Evolutionary conservation across 2,888 invertebrate species (phyloP).

Genomic region (Marronus borbonicus): DNA sequence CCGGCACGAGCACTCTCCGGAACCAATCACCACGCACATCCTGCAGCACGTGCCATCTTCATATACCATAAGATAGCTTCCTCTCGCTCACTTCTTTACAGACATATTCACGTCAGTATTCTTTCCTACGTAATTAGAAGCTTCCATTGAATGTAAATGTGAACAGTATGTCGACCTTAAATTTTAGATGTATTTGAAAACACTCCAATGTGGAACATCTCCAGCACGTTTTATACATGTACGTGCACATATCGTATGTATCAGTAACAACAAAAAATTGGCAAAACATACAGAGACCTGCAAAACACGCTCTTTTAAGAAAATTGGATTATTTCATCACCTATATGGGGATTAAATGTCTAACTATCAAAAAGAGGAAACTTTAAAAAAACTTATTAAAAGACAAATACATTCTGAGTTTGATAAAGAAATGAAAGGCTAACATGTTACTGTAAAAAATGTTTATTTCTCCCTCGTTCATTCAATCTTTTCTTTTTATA

Average conservation of each 20-base stretch:
- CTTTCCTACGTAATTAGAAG: slow-evolving; percentile 44
- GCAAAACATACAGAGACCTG: no score
- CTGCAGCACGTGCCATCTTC: slow-evolving; percentile 68
- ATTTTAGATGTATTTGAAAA: slow-evolving; percentile 11
- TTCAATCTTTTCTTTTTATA: no score
- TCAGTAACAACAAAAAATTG: not conserved
- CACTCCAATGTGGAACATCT: slow-evolving; percentile 32
- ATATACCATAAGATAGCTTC: slow-evolving; percentile 49
- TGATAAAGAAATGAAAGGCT: no score
- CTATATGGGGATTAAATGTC: no score
- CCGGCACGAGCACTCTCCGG: slow-evolving; percentile 69
- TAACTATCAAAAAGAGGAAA: no score
- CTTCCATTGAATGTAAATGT: slow-evolving; percentile 46
- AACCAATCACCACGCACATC: slow-evolving; percentile 70
- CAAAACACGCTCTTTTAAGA: no score
- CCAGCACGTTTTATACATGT: not conserved
- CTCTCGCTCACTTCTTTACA: slow-evolving; percentile 35
- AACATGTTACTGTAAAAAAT: no score
- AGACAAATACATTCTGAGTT: no score
- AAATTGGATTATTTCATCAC: no score
- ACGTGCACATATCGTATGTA: not conserved
- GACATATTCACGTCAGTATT: slow-evolving; percentile 19
- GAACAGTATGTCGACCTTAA: slow-evolving; percentile 37
- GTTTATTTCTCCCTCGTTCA: no score
- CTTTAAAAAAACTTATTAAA: no score